A percentile compares a stretch with the other conserved stretches of the same genome.
phyloP scores from a whole-genome alignment of 2,888 invertebrate genomes.

The Brenthis daphne region DNA sequence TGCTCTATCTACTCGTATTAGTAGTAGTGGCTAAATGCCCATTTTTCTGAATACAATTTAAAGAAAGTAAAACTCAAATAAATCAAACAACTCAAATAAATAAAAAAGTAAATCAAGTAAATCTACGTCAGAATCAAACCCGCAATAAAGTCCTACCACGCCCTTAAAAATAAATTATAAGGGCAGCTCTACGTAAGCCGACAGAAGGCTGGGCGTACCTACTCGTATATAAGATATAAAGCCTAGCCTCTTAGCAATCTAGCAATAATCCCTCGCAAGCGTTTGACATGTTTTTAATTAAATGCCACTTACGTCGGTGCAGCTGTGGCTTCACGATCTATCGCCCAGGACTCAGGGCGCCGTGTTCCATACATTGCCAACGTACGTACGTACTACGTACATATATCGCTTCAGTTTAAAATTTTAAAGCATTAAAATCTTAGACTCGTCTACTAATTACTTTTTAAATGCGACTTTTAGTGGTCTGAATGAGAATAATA shows the following conservation, averaged over 20 bases:
- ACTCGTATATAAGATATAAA: constrained; percentile 14
- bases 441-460: not conserved
- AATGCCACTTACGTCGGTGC: constrained; percentile 58
- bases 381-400: constrained; percentile 5
- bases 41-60: too few species aligned
- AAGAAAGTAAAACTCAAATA: too few species aligned
- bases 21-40: too few species aligned
- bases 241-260: constrained; percentile 15
- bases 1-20: too few species aligned
- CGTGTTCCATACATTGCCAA: constrained; percentile 10
- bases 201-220: not conserved
- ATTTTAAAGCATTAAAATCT: not conserved
- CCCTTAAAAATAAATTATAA: constrained; percentile 14
- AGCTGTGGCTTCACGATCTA: constrained; percentile 40
- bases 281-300: constrained; percentile 75
- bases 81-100: too few species aligned
- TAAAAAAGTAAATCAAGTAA: too few species aligned
- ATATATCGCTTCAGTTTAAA: not conserved
- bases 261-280: constrained; percentile 34
- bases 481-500: not conserved
- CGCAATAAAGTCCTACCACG: not conserved
- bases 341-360: constrained; percentile 17
- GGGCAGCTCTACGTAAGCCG: constrained; percentile 1
- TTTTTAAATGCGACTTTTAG: not conserved
- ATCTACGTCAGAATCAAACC: too few species aligned